These are phyloP conservation scores for Rhegmatorhina hoffmannsi DNA, from an alignment of 2,113 vertebrate genomes.

Conservation along the genomic window DNA sequence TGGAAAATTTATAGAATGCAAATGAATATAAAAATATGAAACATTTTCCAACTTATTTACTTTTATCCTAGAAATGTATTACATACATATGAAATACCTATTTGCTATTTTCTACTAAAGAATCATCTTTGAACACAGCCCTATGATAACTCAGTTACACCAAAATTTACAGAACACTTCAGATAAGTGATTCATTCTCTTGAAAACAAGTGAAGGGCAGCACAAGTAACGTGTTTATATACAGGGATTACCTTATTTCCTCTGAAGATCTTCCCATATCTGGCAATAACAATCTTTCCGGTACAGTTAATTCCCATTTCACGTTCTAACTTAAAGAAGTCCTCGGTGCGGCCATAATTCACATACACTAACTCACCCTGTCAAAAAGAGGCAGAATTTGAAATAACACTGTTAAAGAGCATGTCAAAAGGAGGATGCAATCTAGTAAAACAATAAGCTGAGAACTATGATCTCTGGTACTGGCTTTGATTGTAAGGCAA, in stretches of 20 bases:
- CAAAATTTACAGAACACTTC: background rate
- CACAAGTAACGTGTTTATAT: background rate
- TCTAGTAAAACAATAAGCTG: background rate
- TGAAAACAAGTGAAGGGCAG: background rate
- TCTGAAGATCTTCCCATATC: constrained; percentile 96
- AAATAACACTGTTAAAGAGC: background rate
- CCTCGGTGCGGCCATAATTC: constrained; percentile 92
- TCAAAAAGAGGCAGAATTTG: background rate
- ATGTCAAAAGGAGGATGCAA: background rate
- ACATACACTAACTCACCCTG: constrained; percentile 94
- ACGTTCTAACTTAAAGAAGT: constrained; percentile 85
- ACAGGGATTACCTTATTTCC: constrained; percentile 88
- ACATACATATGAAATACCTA: background rate
- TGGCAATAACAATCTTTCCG: constrained; percentile 91
- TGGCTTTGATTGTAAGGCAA: background rate
- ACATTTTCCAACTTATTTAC: background rate
- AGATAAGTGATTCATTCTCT: background rate
- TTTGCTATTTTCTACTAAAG: background rate
- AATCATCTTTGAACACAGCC: background rate
- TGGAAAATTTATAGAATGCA: background rate
- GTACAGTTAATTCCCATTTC: constrained; percentile 85
- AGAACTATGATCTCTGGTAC: background rate
- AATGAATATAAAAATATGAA: background rate
- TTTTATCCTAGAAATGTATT: background rate
- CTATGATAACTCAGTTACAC: background rate